Evolutionary conservation across 2,888 invertebrate species (phyloP), one percentile per base, ranked within the genome.

Genomic region (Pristionchus maxplancki): DNA sequence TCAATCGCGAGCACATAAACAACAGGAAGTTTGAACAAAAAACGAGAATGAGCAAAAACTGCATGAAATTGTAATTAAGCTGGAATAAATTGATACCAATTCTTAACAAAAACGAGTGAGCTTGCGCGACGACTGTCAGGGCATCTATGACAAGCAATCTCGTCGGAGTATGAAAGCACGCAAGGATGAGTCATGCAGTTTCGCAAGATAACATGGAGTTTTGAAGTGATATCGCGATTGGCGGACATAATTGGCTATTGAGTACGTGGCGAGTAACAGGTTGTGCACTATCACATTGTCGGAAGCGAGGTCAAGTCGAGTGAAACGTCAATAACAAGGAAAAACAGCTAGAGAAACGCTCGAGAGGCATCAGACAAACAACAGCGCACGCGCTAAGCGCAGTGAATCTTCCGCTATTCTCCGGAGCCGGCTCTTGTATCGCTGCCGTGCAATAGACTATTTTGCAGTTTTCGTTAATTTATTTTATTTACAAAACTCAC

Each of bases 171-270:
- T 44, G 78, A 40, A 44, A 44, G 78, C 78, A 78, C 28, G 44
- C 28, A 11, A 17, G 48, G 44, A 28, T 78, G 78, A 78, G 78
- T 78, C 78, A 78, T n/a, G 8, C n/a, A n/a, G n/a, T 78, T 78
- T 78, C 78, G 78, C 78, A 78, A 78, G 78, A 78, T 15, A 48
- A 48, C 44, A 24, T 13, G 37, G 24, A 71, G 15, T 67, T 28
- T 67, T 20, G 24, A 58, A n/a, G 58, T 58, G 20, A 58, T n/a
- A 58, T 9, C 24, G n/a, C 3, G 58, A 4, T 58, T 24, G n/a
- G 13, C 0, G 17, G 50, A 1, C 24, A 9, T n/a, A 58, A n/a
- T n/a, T 4, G 9, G n/a, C 24, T 24, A n/a, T 24, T n/a, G 24
- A 24, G 24, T 24, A 24, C 3, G 58, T 20, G 15, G 8, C 9